phyloP scores from a whole-genome alignment of 2,888 invertebrate genomes.

The Euplexia lucipara region DNA sequence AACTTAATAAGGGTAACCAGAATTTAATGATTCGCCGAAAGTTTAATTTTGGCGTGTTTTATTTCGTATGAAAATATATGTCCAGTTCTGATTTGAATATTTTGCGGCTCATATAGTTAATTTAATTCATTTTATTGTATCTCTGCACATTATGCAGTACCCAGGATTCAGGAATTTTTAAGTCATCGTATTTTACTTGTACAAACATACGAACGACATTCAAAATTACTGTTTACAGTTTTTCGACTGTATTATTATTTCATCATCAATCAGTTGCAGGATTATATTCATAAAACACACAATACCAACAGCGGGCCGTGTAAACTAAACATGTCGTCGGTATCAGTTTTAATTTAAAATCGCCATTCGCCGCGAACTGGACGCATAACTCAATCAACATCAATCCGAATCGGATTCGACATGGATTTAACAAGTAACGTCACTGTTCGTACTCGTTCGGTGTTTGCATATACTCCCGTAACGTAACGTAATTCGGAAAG shows the following conservation, averaged over 20 bases:
- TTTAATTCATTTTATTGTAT: background rate
- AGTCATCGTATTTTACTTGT: background rate
- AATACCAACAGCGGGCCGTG: slow-evolving; percentile 22
- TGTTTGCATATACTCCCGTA: slow-evolving; percentile 72
- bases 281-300: background rate
- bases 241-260: background rate
- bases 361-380: slow-evolving; percentile 56
- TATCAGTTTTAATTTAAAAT: slow-evolving; percentile 61
- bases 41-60: slow-evolving; percentile 23
- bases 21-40: slow-evolving; percentile 8
- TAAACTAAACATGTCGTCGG: slow-evolving; percentile 45
- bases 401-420: slow-evolving; percentile 79
- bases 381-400: slow-evolving; percentile 87
- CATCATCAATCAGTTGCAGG: background rate
- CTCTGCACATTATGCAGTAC: background rate
- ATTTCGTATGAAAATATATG: slow-evolving; percentile 8
- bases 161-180: too few species aligned
- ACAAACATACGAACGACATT: too few species aligned
- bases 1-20: slow-evolving; percentile 18
- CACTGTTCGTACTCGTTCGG: slow-evolving; percentile 69
- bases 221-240: background rate
- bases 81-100: slow-evolving; percentile 1
- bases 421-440: slow-evolving; percentile 84
- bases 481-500: slow-evolving; percentile 75
- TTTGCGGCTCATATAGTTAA: background rate